Evolutionary conservation across 2,888 invertebrate species (phyloP).

Genomic region (Eristalis pertinax): DNA sequence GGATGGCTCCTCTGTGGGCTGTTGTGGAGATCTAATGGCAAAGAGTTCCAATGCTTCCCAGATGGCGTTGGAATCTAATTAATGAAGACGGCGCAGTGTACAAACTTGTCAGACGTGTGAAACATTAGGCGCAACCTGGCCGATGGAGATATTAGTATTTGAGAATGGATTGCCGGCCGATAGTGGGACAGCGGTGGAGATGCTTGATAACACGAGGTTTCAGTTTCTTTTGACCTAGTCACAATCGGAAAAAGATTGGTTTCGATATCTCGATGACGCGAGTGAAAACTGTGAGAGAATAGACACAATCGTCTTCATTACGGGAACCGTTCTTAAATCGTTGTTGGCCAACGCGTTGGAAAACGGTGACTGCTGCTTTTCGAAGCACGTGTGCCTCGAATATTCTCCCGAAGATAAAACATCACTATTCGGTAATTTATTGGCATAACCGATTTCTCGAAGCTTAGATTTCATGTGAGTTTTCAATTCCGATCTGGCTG

Average conservation of each 20-base stretch:
- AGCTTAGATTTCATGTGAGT: background rate
- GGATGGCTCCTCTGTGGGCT: conserved; percentile 3
- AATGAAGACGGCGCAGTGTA: background rate
- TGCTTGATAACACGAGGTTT: background rate
- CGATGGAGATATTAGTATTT: background rate
- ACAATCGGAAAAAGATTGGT: background rate
- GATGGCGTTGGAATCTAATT: background rate
- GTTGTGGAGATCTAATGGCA: background rate
- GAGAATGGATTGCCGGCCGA: background rate
- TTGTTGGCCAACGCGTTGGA: background rate
- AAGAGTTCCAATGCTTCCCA: background rate
- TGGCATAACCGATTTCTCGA: background rate
- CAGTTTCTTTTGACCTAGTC: background rate
- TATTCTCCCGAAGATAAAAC: background rate
- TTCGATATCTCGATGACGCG: background rate
- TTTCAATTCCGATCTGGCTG: background rate
- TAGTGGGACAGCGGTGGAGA: background rate
- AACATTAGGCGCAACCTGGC: background rate
- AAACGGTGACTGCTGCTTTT: background rate
- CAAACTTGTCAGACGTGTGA: background rate
- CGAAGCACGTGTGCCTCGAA: background rate
- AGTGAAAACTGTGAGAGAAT: background rate
- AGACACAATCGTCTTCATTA: background rate
- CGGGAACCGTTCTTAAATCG: background rate
- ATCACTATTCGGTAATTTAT: background rate